phyloP scores from a whole-genome alignment of 2,113 vertebrate genomes.

The Colius striatus region DNA sequence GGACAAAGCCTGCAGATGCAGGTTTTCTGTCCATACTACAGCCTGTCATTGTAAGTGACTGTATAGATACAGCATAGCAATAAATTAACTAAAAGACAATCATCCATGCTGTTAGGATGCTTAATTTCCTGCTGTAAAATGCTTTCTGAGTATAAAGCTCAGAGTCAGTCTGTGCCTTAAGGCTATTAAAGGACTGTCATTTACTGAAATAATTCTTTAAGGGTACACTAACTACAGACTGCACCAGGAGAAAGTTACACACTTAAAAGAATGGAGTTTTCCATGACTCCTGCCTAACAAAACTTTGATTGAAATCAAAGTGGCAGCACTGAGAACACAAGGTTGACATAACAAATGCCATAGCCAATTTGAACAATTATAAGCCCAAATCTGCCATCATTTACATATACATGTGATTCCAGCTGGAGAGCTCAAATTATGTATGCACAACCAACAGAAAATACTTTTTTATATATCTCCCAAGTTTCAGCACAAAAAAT shows the following conservation, averaged over 20 bases:
- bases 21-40: background rate
- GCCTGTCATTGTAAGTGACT: background rate
- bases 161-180: background rate
- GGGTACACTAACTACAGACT: background rate
- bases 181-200: background rate
- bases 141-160: constrained; percentile 21
- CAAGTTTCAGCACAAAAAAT: constrained; percentile 33
- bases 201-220: constrained; percentile 1
- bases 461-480: constrained; percentile 12
- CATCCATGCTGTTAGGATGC: background rate
- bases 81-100: constrained; percentile 37
- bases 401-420: constrained; percentile 62
- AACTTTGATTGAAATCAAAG: constrained; percentile 58
- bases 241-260: background rate
- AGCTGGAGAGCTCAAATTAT: constrained; percentile 56
- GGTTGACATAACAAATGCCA: constrained; percentile 62
- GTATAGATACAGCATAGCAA: background rate
- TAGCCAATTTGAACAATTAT: constrained; percentile 60
- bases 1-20: constrained; percentile 9
- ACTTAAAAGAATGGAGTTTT: constrained; percentile 18
- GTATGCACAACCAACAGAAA: constrained; percentile 41
- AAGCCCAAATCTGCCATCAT: constrained; percentile 49
- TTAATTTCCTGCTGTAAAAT: constrained; percentile 36
- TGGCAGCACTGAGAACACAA: constrained; percentile 62
- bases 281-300: constrained; percentile 30